Evolutionary conservation across 2,888 invertebrate genomes (phyloP).

Genomic region (Uloborus plumipes): DNA sequence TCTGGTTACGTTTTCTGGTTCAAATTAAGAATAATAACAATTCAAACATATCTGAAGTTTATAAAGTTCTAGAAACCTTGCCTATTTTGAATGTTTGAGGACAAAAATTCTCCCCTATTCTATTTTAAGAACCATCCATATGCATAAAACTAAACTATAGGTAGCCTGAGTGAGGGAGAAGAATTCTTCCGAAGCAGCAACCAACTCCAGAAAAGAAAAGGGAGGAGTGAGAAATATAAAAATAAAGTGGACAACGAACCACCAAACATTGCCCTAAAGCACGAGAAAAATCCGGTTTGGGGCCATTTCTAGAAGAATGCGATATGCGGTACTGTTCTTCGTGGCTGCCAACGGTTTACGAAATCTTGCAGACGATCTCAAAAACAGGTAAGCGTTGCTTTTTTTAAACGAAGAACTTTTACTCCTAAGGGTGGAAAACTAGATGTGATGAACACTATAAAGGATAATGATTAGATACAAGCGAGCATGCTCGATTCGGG

Average conservation of each 20-base stretch:
- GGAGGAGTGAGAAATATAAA: not conserved
- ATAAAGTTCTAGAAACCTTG: too few species aligned
- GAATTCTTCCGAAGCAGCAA: too few species aligned
- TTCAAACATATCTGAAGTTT: too few species aligned
- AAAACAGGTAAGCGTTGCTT: constrained; percentile 33
- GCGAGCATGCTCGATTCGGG: not conserved
- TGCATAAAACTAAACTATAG: too few species aligned
- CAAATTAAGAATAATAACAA: too few species aligned
- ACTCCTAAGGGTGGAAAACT: constrained; percentile 42
- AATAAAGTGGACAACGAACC: not conserved
- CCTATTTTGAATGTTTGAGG: too few species aligned
- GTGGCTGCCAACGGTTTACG: not conserved
- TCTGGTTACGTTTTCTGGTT: too few species aligned
- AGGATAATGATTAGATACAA: not conserved
- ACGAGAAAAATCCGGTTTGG: constrained; percentile 40
- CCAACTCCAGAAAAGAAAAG: not conserved
- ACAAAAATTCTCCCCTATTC: too few species aligned
- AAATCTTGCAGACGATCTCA: constrained; percentile 18
- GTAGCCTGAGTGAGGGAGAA: too few species aligned
- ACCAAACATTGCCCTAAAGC: not conserved
- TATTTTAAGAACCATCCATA: too few species aligned
- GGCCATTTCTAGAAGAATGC: constrained; percentile 30
- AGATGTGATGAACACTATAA: constrained; percentile 12
- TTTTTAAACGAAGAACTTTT: constrained; percentile 9
- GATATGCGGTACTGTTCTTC: constrained; percentile 2